These are phyloP conservation scores for Tribolium madens DNA, from an alignment of 1,140 invertebrate genomes.

Conservation along the genomic window DNA sequence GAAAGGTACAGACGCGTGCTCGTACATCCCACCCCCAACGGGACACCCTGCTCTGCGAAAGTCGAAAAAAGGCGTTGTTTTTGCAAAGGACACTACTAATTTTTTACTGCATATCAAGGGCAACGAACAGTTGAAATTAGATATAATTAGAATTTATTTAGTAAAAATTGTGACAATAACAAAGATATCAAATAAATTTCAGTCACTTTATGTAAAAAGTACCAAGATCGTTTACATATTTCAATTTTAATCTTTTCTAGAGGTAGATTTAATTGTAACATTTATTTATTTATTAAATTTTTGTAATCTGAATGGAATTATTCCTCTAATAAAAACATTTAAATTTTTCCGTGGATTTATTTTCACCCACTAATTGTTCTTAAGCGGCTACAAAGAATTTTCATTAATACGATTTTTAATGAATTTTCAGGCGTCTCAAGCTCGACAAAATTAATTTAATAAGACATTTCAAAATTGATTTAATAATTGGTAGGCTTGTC, in stretches of 20 bases:
- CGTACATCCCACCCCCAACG: constrained; percentile 60
- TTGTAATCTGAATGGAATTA: neutral
- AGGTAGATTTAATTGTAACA: neutral
- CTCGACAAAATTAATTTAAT: too few relatives aligned
- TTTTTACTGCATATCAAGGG: neutral
- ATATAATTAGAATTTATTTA: neutral
- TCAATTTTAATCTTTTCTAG: neutral
- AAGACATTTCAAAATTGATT: too few relatives aligned
- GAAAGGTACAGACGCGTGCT: constrained; percentile 67
- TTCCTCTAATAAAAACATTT: too few relatives aligned
- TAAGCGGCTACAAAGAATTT: too few relatives aligned
- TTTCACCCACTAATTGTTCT: too few relatives aligned
- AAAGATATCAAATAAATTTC: neutral
- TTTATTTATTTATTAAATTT: neutral
- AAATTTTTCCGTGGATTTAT: too few relatives aligned
- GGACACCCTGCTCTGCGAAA: constrained; percentile 60
- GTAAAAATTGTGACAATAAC: neutral
- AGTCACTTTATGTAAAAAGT: neutral
- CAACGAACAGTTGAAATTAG: neutral
- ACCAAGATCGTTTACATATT: neutral
- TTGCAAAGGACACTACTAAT: constrained; percentile 12
- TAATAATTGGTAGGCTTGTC: too few relatives aligned
- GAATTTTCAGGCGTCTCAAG: too few relatives aligned
- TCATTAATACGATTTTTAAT: too few relatives aligned
- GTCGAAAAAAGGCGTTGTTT: constrained; percentile 57